These are phyloP conservation scores for Drosophila subpulchrella DNA, from an alignment of 1,140 invertebrate species.

Conservation along the genomic window DNA sequence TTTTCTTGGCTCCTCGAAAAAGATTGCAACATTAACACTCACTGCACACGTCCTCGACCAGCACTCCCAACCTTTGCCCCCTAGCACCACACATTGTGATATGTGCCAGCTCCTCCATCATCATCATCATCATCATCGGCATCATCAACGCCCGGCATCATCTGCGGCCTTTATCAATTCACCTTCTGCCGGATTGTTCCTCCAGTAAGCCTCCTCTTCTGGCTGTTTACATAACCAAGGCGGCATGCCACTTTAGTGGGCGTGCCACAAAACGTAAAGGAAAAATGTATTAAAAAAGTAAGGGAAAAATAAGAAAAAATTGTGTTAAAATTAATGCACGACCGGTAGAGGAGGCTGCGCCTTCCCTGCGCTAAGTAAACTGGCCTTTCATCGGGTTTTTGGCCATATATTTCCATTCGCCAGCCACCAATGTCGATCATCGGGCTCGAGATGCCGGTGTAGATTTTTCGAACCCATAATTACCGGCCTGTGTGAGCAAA, in stretches of 20 bases:
- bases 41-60: slow-evolving; percentile 40
- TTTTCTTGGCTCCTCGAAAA: slow-evolving; percentile 18
- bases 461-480: slow-evolving; percentile 75
- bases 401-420: slow-evolving; percentile 52
- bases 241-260: slow-evolving; percentile 72
- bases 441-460: slow-evolving; percentile 44
- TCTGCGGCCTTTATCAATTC: slow-evolving; percentile 72
- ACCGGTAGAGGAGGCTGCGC: slow-evolving; percentile 53
- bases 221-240: slow-evolving; percentile 75
- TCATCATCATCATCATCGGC: slow-evolving; percentile 43
- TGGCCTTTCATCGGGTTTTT: slow-evolving; percentile 71
- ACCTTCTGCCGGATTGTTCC: slow-evolving; percentile 29
- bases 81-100: slow-evolving; percentile 43
- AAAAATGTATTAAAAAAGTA: slow-evolving; percentile 17
- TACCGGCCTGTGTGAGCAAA: slow-evolving; percentile 50
- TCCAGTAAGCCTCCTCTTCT: slow-evolving; percentile 28
- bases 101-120: slow-evolving; percentile 37
- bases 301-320: slow-evolving; percentile 32
- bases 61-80: slow-evolving; percentile 38
- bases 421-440: slow-evolving; percentile 70
- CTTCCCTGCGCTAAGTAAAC: slow-evolving; percentile 42
- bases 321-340: slow-evolving; percentile 79
- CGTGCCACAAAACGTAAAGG: slow-evolving; percentile 41
- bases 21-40: slow-evolving; percentile 53
- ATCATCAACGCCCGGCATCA: slow-evolving; percentile 65